Evolutionary conservation across 2,113 vertebrate genomes (phyloP).

Genomic region (Rhombomys opimus): DNA sequence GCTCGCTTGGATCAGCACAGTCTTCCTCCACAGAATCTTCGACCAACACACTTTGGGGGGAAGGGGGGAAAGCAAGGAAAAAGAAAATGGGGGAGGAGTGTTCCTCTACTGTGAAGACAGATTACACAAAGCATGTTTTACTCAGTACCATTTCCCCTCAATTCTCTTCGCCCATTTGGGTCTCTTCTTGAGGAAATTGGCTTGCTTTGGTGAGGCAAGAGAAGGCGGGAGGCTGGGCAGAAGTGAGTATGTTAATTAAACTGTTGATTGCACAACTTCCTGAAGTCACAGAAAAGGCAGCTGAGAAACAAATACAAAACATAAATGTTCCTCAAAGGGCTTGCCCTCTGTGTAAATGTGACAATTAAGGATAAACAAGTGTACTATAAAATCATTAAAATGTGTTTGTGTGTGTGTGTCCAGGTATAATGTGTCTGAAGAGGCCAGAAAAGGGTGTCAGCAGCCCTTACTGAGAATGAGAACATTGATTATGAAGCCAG

Average conservation of each 20-base stretch:
- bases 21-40: not conserved
- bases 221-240: not conserved
- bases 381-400: not conserved
- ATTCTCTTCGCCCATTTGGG: not conserved
- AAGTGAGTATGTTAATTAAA: not conserved
- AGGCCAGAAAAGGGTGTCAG: not conserved
- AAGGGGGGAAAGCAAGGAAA: not conserved
- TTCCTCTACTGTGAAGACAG: not conserved
- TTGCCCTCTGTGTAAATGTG: fast-evolving
- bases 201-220: no score
- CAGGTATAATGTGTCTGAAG: not conserved
- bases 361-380: not conserved
- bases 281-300: not conserved
- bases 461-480: not conserved
- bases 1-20: fast-evolving
- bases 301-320: not conserved
- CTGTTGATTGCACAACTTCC: not conserved
- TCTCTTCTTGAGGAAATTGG: not conserved
- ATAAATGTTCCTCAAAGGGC: not conserved
- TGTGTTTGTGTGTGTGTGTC: not conserved
- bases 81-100: not conserved
- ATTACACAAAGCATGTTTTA: not conserved
- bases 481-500: not conserved
- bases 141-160: no score
- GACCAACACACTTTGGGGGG: not conserved